Conservation (phyloP, 2,113 vertebrate genomes). For the Pantherophis guttatus region DNA sequence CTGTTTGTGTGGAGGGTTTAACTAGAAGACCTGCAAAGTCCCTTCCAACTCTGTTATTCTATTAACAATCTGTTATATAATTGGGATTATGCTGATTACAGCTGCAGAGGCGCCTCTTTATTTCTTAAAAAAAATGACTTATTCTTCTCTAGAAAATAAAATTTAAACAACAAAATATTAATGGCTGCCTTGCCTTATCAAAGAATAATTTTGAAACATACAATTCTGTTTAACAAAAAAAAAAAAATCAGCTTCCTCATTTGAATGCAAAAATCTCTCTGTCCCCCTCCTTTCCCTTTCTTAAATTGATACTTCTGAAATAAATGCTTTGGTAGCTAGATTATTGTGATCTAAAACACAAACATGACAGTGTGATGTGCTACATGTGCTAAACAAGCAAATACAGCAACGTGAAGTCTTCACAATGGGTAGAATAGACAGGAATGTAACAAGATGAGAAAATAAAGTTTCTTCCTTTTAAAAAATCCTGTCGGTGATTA, state of each 20-base stretch:
- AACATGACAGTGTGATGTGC: not conserved
- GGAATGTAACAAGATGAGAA: constrained; percentile 11
- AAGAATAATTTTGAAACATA: not conserved
- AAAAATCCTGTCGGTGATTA: not conserved
- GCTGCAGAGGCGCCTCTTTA: not conserved
- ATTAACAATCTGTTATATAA: not conserved
- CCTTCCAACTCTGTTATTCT: not conserved
- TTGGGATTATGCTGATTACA: not conserved
- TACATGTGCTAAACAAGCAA: not conserved
- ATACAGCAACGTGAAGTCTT: not conserved
- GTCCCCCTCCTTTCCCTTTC: not conserved
- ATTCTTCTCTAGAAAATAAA: not conserved
- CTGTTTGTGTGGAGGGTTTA: not conserved
- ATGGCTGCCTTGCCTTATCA: not conserved
- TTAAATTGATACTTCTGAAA: not conserved
- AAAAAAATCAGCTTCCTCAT: not conserved
- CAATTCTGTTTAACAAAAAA: not conserved
- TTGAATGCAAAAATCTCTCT: not conserved
- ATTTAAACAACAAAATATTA: not conserved
- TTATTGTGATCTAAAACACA: not conserved
- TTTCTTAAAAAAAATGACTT: not conserved
- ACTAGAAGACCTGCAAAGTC: not conserved
- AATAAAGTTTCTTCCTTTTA: not conserved
- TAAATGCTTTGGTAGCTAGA: not conserved
- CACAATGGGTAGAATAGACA: not conserved